A percentile compares a stretch with the other conserved stretches of the same genome.
phyloP scores from a whole-genome alignment of 2,797 vertebrate species.

The Oryzias sinensis region DNA sequence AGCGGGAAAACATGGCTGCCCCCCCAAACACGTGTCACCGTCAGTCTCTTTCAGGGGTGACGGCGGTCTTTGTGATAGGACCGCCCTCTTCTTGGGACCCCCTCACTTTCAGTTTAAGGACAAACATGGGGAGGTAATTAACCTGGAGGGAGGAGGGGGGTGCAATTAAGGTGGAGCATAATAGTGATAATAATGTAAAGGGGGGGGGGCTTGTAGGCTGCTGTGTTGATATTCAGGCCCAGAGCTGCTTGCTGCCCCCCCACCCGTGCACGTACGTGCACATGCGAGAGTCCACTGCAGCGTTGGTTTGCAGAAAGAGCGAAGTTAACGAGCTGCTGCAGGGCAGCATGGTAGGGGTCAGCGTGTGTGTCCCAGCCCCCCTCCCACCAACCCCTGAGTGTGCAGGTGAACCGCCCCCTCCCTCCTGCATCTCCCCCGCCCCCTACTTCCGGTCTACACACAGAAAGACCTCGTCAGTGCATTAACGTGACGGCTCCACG shows the following conservation, averaged over 20 bases:
- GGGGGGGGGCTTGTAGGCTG: slow-evolving; percentile 29
- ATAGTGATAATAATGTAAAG: slow-evolving; percentile 37
- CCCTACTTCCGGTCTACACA: too few species aligned
- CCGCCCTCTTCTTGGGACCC: slow-evolving; percentile 57
- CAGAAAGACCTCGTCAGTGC: too few species aligned
- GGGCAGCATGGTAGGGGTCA: slow-evolving; percentile 9
- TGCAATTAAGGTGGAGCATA: slow-evolving; percentile 3
- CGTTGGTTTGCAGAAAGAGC: slow-evolving; percentile 61
- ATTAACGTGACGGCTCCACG: too few species aligned
- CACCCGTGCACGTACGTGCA: slow-evolving; percentile 11
- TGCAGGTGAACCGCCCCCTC: too few species aligned
- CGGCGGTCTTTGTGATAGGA: too few species aligned
- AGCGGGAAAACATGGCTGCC: too few species aligned
- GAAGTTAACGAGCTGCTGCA: slow-evolving; percentile 57
- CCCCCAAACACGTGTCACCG: too few species aligned
- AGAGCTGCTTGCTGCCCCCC: slow-evolving; percentile 5
- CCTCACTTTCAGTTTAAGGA: slow-evolving; percentile 64
- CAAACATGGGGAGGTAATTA: slow-evolving; percentile 24
- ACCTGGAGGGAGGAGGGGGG: neutral
- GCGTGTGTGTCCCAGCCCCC: neutral
- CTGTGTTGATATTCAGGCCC: slow-evolving; percentile 50
- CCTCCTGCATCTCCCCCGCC: too few species aligned
- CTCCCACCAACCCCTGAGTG: too few species aligned
- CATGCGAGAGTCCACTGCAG: slow-evolving; percentile 20
- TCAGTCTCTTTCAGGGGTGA: too few species aligned